Conservation (phyloP, 2,888 invertebrate genomes). For the Drosophila subquinaria region DNA sequence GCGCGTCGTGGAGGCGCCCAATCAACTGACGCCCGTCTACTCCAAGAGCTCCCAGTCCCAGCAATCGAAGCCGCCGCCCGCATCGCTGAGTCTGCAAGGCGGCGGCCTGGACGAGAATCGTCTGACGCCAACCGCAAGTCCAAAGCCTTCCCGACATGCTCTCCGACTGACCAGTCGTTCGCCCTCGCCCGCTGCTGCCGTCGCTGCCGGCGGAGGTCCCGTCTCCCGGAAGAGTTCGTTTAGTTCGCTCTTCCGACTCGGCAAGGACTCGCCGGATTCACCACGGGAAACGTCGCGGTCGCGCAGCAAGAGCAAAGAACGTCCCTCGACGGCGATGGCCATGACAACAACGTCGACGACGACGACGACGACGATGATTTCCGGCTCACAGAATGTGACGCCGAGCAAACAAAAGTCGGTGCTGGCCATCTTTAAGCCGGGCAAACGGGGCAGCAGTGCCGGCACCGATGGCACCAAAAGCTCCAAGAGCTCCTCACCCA, state of each 20-base stretch:
- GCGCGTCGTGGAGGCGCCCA: conserved; percentile 82
- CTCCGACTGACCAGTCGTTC: conserved; percentile 85
- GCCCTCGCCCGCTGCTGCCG: conserved; percentile 90
- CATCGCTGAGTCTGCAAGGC: conserved; percentile 87
- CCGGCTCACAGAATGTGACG: conserved; percentile 86
- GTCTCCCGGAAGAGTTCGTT: conserved; percentile 93
- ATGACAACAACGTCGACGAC: conserved; percentile 6
- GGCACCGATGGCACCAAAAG: conserved; percentile 80
- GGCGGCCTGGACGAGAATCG: conserved; percentile 84
- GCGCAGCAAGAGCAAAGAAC: conserved; percentile 89
- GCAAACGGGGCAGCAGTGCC: conserved; percentile 85
- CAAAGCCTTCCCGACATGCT: conserved; percentile 85
- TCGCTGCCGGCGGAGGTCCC: conserved; percentile 85
- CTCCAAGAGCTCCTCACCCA: conserved; percentile 86
- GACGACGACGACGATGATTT: not conserved
- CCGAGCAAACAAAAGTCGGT: conserved; percentile 89
- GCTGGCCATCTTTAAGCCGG: conserved; percentile 89
- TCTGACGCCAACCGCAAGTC: conserved; percentile 86
- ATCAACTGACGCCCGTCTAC: conserved; percentile 73
- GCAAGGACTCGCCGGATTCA: conserved; percentile 87
- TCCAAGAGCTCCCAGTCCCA: conserved; percentile 43
- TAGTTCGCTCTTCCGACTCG: conserved; percentile 89
- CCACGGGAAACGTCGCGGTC: conserved; percentile 85
- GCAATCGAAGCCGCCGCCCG: conserved; percentile 86
- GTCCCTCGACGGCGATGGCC: conserved; percentile 79